Percentiles rank a stretch among this genome's conserved stretches.
Conservation (phyloP, 2,113 vertebrate species). For the Peromyscus leucopus region DNA sequence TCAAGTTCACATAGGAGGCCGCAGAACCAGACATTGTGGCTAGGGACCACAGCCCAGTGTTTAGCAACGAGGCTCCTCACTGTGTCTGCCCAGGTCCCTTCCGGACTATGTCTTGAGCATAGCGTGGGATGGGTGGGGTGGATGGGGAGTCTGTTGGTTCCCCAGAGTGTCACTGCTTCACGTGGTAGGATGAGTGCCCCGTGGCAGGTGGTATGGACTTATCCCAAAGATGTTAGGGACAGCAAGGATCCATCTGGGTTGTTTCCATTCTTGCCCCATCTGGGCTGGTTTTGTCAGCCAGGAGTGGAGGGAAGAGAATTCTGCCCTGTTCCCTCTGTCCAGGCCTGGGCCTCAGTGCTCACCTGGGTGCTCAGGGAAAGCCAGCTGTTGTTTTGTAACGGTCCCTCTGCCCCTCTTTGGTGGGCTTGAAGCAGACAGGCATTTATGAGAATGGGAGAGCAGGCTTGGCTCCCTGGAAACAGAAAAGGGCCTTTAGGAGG, state of each 20-base stretch:
- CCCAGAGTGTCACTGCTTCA: not conserved
- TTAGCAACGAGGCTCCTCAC: not conserved
- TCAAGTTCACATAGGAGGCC: not conserved
- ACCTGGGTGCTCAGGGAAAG: not conserved
- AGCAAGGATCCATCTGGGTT: not conserved
- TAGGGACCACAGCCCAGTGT: too few species aligned
- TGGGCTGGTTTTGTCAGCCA: not conserved
- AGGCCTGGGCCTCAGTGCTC: too few species aligned
- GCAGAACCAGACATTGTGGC: not conserved
- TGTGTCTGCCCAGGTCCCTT: not conserved
- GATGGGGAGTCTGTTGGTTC: not conserved
- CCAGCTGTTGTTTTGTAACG: not conserved
- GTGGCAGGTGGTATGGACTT: not conserved
- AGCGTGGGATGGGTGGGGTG: too few species aligned
- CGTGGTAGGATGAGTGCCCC: not conserved
- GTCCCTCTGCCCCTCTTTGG: not conserved
- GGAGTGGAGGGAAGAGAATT: not conserved
- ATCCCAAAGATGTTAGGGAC: not conserved
- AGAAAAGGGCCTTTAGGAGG: not conserved
- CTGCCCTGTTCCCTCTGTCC: not conserved
- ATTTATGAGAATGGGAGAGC: not conserved
- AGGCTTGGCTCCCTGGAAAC: not conserved
- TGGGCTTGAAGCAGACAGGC: not conserved
- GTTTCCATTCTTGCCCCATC: not conserved
- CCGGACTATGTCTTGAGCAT: not conserved